Evolutionary conservation across 2,888 invertebrate species (phyloP).

Genomic region (Pardosa pseudoannulata): DNA sequence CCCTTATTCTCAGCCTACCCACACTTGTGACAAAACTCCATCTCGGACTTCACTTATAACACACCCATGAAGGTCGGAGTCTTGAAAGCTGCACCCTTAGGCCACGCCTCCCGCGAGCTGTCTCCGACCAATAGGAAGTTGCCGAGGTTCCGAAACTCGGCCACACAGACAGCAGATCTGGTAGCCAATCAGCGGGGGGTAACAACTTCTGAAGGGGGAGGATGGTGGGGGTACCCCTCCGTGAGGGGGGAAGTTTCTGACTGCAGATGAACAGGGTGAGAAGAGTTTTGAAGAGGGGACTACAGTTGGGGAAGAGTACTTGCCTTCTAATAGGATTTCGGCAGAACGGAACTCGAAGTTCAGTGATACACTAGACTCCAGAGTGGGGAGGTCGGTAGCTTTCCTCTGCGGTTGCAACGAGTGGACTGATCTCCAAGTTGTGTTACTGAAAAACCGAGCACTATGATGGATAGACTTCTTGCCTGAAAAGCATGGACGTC

Average conservation of each 20-base stretch:
- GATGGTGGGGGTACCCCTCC: not conserved
- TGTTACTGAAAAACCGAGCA: not conserved
- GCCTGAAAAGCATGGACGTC: not conserved
- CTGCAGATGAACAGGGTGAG: constrained; percentile 42
- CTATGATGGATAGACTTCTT: not conserved
- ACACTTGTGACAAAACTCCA: constrained; percentile 30
- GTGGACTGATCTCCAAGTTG: not conserved
- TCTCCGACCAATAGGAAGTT: constrained; percentile 24
- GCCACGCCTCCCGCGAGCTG: not conserved
- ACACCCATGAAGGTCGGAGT: constrained; percentile 27
- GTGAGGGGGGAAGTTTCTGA: not conserved
- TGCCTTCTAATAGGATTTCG: constrained; percentile 21
- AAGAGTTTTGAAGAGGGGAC: constrained; percentile 25
- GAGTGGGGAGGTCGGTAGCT: not conserved
- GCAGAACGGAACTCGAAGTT: not conserved
- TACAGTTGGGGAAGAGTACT: constrained; percentile 18
- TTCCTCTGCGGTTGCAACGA: not conserved
- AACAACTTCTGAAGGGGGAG: constrained; percentile 19
- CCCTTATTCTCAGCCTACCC: constrained; percentile 18
- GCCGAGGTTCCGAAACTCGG: constrained; percentile 2
- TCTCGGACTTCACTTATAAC: constrained; percentile 42
- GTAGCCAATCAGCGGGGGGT: constrained; percentile 9
- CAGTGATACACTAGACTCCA: constrained; percentile 13
- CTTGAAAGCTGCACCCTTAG: constrained; percentile 6
- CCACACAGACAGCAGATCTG: constrained; percentile 28